Base-by-base conservation (phyloP, 2,113 vertebrate species). In the Chrysochloris asiatica region DNA sequence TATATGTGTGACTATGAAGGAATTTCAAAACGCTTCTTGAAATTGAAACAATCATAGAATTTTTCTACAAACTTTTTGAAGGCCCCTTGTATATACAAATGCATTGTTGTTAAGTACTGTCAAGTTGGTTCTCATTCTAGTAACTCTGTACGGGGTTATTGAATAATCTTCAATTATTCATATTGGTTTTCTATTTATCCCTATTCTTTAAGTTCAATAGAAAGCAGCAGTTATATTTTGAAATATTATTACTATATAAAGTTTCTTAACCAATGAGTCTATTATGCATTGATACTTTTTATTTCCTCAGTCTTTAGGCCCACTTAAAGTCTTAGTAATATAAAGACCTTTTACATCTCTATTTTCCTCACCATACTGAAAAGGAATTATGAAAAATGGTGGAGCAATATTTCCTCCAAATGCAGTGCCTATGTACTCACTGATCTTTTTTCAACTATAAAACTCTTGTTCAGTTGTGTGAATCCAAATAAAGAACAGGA, bases 261-360 rank as follows among this genome's bases (percentile, higher is more conserved):
- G 71, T 91, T 80, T 93, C 67, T 63, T 89, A 79, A 89, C 71
- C 19, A 22, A 86, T 38, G 75, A 33, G 83, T 50, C n/a, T 52
- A 22, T 67, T 89, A 81, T 61, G 67, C 79, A 28, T 52, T 8
- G 0, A 33, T 89, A 33, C 33, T 79, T 88, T 77, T 80, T 22
- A 67, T 56, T 67, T 88, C 59, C 41, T n/a, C 65, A 82, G 81
- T 61, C 81, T 83, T 67, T 65, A 38, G 4, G 83, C 19, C 41
- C 83, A 26, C 50, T n/a, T n/a, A 76, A 71, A 28, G 1, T 91
- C 13, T 22, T 63, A 38, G 82, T 5, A 81, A 41, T 22, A 72
- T 85, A 16, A 71, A 67, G 33, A 30, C 91, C 38, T 91, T 88
- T 28, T 89, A 72, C 36, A 14, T 10, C 12, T 85, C 36, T 63